These are phyloP conservation scores for Fragum whitleyi DNA, from an alignment of 2,888 invertebrate species.

Conservation along the genomic window DNA sequence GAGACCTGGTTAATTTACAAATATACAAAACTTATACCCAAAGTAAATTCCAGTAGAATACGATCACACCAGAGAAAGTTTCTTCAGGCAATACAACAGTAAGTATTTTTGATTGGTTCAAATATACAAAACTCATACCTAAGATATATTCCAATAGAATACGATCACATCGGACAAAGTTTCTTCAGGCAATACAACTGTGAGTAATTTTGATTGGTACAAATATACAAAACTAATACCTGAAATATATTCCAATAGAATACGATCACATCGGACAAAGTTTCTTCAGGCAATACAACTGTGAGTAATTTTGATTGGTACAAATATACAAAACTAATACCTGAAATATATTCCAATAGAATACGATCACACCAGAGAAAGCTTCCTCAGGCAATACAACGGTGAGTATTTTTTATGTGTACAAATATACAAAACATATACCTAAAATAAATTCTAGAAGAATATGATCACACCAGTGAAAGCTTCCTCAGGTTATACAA, in stretches of 20 bases:
- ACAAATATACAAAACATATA: background rate
- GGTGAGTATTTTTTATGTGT: slow-evolving; percentile 88
- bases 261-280: slow-evolving; percentile 99
- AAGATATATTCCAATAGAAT: slow-evolving; percentile 98
- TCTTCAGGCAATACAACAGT: slow-evolving; percentile 99
- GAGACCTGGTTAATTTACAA: slow-evolving; percentile 99
- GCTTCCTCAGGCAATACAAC: slow-evolving; percentile 99
- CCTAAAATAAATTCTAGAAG: too few species aligned
- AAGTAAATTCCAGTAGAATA: slow-evolving; percentile 97
- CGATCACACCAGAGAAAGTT: slow-evolving; percentile 99
- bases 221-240: slow-evolving; percentile 98
- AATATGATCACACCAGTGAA: too few species aligned
- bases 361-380: slow-evolving; percentile 99
- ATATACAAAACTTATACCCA: slow-evolving; percentile 98
- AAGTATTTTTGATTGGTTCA: slow-evolving; percentile 74
- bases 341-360: slow-evolving; percentile 97
- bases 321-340: slow-evolving; percentile 96
- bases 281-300: slow-evolving; percentile 99
- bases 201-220: slow-evolving; percentile 85
- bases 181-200: slow-evolving; percentile 99
- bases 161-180: slow-evolving; percentile 99
- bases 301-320: slow-evolving; percentile 87
- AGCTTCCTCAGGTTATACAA: too few species aligned
- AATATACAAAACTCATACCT: slow-evolving; percentile 98
- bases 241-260: slow-evolving; percentile 97